Evolutionary conservation across 2,888 invertebrate genomes (phyloP), one percentile per base, ranked within the genome.

Genomic region (Drosophila lutescens): DNA sequence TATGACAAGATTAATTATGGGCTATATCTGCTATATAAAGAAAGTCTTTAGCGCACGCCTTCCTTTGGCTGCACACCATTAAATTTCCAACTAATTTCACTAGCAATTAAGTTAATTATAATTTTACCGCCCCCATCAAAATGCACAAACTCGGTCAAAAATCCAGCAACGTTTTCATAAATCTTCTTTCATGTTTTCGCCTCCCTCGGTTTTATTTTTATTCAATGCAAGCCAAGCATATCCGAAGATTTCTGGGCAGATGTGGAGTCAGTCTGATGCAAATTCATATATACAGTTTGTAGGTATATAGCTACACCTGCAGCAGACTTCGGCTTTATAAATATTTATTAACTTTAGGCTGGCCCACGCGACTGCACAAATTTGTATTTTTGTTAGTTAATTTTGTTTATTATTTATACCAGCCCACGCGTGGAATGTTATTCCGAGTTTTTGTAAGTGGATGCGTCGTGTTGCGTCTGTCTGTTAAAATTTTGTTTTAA

Each of bases 31-130:
- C 9, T 26, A 15, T 46, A 70, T 47, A 71, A 71, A 54, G 61
- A 69, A 69, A 70, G 62, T 47, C 46, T 60, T 51, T 41, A 41
- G 36, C 63, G 61, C 79, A 77, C 65, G 62, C 78, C 62, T 77
- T 67, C 61, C 54, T 61, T 49, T 63, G 32, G 44, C 55, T 69
- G 76, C 79, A 84, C 61, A 51, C 74, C 85, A 81, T 81, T 81
- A 86, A 86, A 80, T 84, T 59, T 76, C 66, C 57, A 60, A 51
- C 87, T 76, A 86, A 81, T 86, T 86, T 81, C 85, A 84, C 87
- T 81, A 84, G 87, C 81, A 84, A 81, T 81, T 86, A 81, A 81
- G 67, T 81, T 84, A 81, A 81, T 81, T 81, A 84, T 81, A 78
- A 76, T 86, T 84, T 74, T 84, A 84, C 86, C 81, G 74, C 84